These are phyloP conservation scores for Aricia artaxerxes DNA, from an alignment of 2,888 invertebrate species.

Conservation along the genomic window DNA sequence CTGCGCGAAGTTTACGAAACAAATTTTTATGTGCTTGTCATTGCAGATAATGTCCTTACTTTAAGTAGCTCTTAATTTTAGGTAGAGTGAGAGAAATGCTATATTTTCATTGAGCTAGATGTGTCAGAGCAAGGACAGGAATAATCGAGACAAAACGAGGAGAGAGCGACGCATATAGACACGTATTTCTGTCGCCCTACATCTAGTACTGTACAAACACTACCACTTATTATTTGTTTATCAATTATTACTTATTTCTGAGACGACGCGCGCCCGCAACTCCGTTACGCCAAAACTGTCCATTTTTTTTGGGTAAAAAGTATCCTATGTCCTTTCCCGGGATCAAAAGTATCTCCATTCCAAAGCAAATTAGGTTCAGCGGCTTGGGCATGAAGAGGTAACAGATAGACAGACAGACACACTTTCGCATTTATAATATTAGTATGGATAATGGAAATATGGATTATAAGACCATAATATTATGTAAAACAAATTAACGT, in stretches of 20 bases:
- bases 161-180: not conserved
- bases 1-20: not conserved
- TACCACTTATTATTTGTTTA: not conserved
- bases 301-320: too few species aligned
- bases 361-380: too few species aligned
- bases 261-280: too few species aligned
- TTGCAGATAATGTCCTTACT: not conserved
- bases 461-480: too few species aligned
- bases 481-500: too few species aligned
- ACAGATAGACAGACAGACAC: too few species aligned
- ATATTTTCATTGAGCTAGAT: not conserved
- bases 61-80: not conserved
- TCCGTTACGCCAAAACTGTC: too few species aligned
- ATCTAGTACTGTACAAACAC: not conserved
- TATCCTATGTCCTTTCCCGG: too few species aligned
- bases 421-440: too few species aligned
- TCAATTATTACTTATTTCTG: not conserved
- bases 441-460: too few species aligned
- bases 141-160: not conserved
- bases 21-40: not conserved
- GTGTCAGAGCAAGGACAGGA: not conserved
- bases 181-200: not conserved
- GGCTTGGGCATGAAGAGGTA: too few species aligned
- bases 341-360: too few species aligned
- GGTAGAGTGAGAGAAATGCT: not conserved